Conservation (phyloP, 2,797 vertebrate genomes). For the Coregonus ussuriensis region DNA sequence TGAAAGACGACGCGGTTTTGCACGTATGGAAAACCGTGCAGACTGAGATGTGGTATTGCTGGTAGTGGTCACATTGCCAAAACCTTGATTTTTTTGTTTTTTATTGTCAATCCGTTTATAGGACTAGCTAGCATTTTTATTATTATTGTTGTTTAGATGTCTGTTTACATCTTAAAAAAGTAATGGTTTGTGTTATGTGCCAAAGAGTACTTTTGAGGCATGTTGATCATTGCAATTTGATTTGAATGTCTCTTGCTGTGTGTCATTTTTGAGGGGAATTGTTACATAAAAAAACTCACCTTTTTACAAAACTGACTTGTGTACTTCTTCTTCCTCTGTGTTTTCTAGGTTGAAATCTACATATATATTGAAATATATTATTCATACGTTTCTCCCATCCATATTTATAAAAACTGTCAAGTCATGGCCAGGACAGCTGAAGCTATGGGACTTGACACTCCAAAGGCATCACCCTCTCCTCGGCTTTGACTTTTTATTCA, state of each 20-base stretch:
- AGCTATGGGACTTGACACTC: not conserved
- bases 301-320: conserved; percentile 60
- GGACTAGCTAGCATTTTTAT: conserved; percentile 49
- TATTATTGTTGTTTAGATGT: conserved; percentile 54
- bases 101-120: conserved; percentile 53
- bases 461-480: not conserved
- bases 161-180: conserved; percentile 54
- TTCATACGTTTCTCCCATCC: not conserved
- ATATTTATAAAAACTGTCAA: not conserved
- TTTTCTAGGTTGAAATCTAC: not conserved
- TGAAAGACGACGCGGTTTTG: conserved; percentile 55
- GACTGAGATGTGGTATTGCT: conserved; percentile 57
- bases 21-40: conserved; percentile 61
- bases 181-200: conserved; percentile 72
- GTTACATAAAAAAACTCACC: conserved; percentile 59
- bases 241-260: conserved; percentile 63
- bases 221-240: conserved; percentile 38
- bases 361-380: not conserved
- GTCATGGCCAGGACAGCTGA: not conserved
- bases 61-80: conserved; percentile 57
- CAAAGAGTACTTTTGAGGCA: conserved; percentile 70
- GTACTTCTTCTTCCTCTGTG: not conserved
- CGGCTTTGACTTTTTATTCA: not conserved
- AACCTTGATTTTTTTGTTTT: conserved; percentile 43
- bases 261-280: conserved; percentile 52